Conservation (phyloP, 2,888 invertebrate species). For the Nephrotoma appendiculata region DNA sequence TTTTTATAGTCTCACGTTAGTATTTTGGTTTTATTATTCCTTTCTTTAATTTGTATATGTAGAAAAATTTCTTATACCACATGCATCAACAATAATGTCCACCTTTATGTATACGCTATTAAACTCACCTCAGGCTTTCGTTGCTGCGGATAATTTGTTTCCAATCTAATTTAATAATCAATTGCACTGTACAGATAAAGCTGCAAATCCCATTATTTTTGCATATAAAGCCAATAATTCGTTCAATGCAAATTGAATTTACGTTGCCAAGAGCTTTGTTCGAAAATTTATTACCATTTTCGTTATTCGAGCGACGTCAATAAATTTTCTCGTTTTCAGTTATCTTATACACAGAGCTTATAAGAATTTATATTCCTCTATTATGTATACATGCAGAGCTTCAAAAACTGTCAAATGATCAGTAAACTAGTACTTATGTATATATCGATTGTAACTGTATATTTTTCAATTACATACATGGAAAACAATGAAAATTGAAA, state of each 20-base stretch:
- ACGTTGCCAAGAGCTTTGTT: not conserved
- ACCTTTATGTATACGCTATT: no score
- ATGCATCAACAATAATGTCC: no score
- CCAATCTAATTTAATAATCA: not conserved
- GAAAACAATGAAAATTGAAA: not conserved
- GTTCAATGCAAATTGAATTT: not conserved
- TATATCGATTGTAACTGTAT: no score
- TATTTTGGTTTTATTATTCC: no score
- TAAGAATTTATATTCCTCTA: not conserved
- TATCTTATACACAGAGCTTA: not conserved
- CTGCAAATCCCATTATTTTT: not conserved
- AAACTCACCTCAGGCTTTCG: no score
- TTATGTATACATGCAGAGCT: not conserved
- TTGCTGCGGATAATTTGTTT: no score
- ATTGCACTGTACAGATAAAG: not conserved
- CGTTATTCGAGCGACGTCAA: not conserved
- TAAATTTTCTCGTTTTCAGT: not conserved
- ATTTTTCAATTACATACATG: not conserved
- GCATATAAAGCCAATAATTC: not conserved
- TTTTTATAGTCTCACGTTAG: no score
- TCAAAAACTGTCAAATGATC: not conserved
- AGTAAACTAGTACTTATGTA: no score
- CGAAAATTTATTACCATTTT: not conserved
- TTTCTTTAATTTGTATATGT: no score
- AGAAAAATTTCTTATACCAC: no score